phyloP scores from a whole-genome alignment of 2,888 invertebrate species.

The Ochropacha duplaris region DNA sequence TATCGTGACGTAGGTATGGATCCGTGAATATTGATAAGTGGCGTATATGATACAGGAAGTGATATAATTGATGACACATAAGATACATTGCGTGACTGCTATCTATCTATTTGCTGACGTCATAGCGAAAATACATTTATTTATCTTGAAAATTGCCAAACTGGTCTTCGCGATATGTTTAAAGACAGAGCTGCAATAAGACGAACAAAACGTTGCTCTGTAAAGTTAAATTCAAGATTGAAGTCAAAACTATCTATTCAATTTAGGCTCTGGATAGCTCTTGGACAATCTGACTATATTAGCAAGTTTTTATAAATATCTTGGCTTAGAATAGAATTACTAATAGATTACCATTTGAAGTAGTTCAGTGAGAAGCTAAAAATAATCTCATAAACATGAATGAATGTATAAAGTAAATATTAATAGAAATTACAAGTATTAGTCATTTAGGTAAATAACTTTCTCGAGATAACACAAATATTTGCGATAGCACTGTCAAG shows the following conservation, averaged over 20 bases:
- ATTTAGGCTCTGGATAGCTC: too few species aligned
- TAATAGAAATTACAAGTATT: background rate
- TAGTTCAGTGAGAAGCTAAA: background rate
- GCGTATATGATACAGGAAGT: conserved; percentile 5
- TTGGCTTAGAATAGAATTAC: too few species aligned
- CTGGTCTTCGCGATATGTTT: background rate
- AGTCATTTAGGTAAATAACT: background rate
- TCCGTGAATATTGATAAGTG: conserved; percentile 22
- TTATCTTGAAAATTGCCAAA: too few species aligned
- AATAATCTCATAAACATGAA: background rate
- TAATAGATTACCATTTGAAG: background rate
- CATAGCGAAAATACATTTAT: too few species aligned
- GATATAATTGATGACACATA: conserved; percentile 18
- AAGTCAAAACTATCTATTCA: too few species aligned
- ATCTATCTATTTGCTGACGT: background rate
- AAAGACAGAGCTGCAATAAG: background rate
- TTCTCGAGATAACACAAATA: conserved; percentile 16
- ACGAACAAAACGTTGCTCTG: background rate
- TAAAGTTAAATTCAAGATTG: too few species aligned
- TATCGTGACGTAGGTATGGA: conserved; percentile 26
- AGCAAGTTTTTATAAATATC: too few species aligned
- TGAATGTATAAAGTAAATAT: background rate
- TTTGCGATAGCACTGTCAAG: conserved; percentile 32
- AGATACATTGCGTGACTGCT: background rate
- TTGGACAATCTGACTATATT: too few species aligned